These are phyloP conservation scores for Delphinus delphis DNA, from an alignment of 2,113 vertebrate species.

Conservation along the genomic window DNA sequence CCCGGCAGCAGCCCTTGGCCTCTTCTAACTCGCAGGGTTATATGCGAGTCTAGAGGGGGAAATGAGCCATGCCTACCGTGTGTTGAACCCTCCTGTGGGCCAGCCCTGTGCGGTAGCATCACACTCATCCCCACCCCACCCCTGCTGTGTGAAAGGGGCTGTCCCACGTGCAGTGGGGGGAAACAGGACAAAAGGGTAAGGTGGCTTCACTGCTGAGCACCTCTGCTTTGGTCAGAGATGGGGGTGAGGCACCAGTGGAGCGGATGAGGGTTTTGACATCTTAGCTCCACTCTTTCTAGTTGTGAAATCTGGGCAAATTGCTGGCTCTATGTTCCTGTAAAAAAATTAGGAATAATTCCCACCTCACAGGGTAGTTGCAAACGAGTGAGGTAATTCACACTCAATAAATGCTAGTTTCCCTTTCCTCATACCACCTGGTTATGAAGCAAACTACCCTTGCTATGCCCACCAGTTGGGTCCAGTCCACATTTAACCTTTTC, in stretches of 20 bases:
- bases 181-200: background rate
- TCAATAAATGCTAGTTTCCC: background rate
- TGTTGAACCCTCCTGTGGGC: accelerated
- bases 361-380: background rate
- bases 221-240: background rate
- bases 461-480: background rate
- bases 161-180: too few species aligned
- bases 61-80: background rate
- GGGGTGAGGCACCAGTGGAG: accelerated
- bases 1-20: background rate
- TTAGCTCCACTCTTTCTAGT: background rate
- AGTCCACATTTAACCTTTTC: background rate
- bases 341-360: background rate
- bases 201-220: background rate
- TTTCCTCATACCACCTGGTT: background rate
- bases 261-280: background rate
- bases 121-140: accelerated
- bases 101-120: too few species aligned
- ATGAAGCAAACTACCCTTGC: background rate
- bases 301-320: constrained; percentile 4
- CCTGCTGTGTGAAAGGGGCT: background rate
- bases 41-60: background rate
- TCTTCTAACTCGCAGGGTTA: background rate
- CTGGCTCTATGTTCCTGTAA: background rate
- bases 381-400: background rate